A percentile compares a stretch with the other conserved stretches of the same genome.
Conservation (phyloP, 1,140 invertebrate species). For the Belonocnema kinseyi region DNA sequence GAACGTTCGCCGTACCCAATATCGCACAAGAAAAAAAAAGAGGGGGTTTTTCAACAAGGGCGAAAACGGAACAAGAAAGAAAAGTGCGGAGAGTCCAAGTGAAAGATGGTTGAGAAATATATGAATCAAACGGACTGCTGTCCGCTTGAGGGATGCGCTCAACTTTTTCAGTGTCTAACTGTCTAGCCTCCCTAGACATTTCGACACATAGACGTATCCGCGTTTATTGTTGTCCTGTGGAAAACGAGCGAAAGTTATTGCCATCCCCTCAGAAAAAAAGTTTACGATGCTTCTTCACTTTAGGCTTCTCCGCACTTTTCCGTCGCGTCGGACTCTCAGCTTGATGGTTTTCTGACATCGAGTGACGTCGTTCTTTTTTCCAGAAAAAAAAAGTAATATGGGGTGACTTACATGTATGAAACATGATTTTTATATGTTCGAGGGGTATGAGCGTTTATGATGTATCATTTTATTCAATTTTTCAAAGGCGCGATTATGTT, state of each 20-base stretch:
- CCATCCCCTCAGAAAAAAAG: conserved; percentile 7
- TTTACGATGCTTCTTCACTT: conserved; percentile 1
- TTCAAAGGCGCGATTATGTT: conserved; percentile 38
- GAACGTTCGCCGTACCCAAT: conserved; percentile 16
- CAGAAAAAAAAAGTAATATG: conserved; percentile 3
- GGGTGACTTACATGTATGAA: background rate
- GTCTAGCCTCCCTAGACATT: conserved; percentile 20
- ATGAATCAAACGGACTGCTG: conserved; percentile 17
- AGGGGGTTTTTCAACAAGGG: conserved; percentile 3
- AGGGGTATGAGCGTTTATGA: conserved; percentile 31
- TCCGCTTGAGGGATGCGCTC: background rate
- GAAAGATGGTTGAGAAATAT: conserved; percentile 22
- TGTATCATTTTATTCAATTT: conserved; percentile 36
- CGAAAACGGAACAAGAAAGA: conserved; percentile 12
- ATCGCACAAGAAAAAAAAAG: conserved; percentile 5
- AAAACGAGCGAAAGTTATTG: conserved; percentile 11
- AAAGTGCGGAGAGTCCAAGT: conserved; percentile 4
- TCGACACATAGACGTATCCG: background rate
- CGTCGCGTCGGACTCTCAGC: conserved; percentile 9
- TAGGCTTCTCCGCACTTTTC: conserved; percentile 7
- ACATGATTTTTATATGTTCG: conserved; percentile 21
- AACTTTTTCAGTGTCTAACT: conserved; percentile 3
- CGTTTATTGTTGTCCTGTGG: conserved; percentile 19
- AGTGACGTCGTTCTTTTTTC: conserved; percentile 9
- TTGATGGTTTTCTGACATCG: conserved; percentile 21